These are phyloP conservation scores for Yoshiicerus persimilis DNA, from an alignment of 1,140 invertebrate genomes.

Conservation along the genomic window DNA sequence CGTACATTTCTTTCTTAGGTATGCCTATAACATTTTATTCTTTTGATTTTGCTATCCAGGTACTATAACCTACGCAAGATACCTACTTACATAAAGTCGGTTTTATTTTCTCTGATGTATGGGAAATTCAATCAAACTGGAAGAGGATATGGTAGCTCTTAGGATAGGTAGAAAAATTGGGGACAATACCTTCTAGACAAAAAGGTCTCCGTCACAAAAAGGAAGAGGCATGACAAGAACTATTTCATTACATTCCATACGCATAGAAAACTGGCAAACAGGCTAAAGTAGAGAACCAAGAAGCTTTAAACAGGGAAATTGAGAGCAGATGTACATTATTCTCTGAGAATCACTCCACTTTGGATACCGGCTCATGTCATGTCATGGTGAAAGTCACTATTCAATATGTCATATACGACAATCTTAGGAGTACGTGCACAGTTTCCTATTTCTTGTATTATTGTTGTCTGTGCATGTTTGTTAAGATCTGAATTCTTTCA, in stretches of 20 bases:
- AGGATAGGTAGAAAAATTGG: neutral
- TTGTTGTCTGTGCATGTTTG: too few species aligned
- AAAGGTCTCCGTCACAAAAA: neutral
- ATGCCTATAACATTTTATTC: neutral
- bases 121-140: neutral
- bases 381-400: neutral
- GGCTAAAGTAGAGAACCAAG: neutral
- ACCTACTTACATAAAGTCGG: neutral
- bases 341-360: neutral
- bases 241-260: neutral
- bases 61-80: neutral
- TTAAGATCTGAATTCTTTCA: too few species aligned
- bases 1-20: too few species aligned
- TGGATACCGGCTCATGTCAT: neutral
- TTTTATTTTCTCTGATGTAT: neutral
- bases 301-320: too few species aligned
- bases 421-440: too few species aligned
- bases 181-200: neutral
- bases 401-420: too few species aligned
- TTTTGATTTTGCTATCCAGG: neutral
- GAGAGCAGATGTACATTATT: neutral
- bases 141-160: neutral
- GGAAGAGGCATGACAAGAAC: neutral
- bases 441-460: neutral
- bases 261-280: neutral